These are phyloP conservation scores for Petrolisthes manimaculis DNA, from an alignment of 2,888 invertebrate species.

Conservation along the genomic window DNA sequence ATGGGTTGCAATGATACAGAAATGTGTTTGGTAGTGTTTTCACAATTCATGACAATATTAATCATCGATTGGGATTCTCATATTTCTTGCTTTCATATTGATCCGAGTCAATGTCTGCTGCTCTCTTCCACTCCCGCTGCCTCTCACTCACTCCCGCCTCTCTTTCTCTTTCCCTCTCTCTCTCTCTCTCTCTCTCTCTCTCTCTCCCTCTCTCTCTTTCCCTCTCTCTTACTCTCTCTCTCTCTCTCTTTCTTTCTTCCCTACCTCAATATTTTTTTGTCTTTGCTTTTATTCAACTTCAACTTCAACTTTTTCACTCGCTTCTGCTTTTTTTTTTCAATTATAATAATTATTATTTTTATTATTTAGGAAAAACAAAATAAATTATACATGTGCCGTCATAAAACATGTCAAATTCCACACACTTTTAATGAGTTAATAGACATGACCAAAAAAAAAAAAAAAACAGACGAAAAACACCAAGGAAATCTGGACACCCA, in stretches of 20 bases:
- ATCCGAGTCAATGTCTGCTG: neutral
- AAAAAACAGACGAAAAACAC: too few species aligned
- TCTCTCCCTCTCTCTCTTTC: neutral
- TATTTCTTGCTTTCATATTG: neutral
- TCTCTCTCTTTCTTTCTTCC: neutral
- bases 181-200: slow-evolving; percentile 12
- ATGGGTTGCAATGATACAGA: too few species aligned
- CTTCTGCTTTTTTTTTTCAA: too few species aligned
- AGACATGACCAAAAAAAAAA: too few species aligned
- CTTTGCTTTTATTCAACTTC: neutral
- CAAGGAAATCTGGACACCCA: too few species aligned
- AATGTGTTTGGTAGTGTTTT: too few species aligned
- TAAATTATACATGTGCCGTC: too few species aligned
- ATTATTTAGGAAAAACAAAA: too few species aligned
- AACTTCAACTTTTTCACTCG: neutral
- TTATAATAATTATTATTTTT: too few species aligned
- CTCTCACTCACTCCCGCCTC: neutral
- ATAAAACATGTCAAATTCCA: too few species aligned
- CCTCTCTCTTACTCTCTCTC: neutral
- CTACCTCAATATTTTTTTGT: neutral
- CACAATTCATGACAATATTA: neutral
- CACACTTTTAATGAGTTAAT: too few species aligned
- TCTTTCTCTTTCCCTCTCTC: slow-evolving; percentile 17
- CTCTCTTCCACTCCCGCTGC: neutral
- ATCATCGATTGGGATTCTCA: neutral